Evolutionary conservation across 1,140 invertebrate species (phyloP).

Genomic region (Theocolax elegans): DNA sequence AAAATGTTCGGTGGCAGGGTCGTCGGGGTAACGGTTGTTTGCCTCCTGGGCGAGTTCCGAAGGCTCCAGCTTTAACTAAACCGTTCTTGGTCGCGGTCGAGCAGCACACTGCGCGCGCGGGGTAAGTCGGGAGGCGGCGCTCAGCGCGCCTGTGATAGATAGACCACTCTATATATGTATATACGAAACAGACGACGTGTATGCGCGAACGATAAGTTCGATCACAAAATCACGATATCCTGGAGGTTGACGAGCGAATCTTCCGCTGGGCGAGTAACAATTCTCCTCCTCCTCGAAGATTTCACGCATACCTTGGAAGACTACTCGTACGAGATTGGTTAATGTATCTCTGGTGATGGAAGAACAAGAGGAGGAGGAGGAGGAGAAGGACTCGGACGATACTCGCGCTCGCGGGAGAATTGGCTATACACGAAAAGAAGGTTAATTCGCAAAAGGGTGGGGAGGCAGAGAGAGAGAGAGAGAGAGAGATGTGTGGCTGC

Average conservation of each 20-base stretch:
- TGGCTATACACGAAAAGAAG: background rate
- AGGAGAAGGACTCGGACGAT: conserved; percentile 9
- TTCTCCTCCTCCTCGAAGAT: too few relatives aligned
- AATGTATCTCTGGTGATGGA: background rate
- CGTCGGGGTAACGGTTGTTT: background rate
- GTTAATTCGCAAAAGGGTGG: background rate
- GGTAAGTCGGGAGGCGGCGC: too few relatives aligned
- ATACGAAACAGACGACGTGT: too few relatives aligned
- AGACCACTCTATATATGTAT: too few relatives aligned
- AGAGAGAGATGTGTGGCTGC: too few relatives aligned
- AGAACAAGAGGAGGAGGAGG: background rate
- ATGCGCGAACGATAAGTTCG: too few relatives aligned
- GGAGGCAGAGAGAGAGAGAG: background rate
- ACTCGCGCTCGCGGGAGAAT: background rate
- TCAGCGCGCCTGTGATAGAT: too few relatives aligned
- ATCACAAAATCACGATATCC: too few relatives aligned
- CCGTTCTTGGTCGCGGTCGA: too few relatives aligned
- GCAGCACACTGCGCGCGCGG: too few relatives aligned
- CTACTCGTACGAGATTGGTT: background rate
- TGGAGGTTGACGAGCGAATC: too few relatives aligned
- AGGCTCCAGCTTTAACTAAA: background rate
- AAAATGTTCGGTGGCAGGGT: background rate
- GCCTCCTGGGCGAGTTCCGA: background rate
- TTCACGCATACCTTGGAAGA: background rate
- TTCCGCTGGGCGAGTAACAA: too few relatives aligned